phyloP scores from a whole-genome alignment of 2,888 invertebrate species.

The Drosophila yooni region DNA sequence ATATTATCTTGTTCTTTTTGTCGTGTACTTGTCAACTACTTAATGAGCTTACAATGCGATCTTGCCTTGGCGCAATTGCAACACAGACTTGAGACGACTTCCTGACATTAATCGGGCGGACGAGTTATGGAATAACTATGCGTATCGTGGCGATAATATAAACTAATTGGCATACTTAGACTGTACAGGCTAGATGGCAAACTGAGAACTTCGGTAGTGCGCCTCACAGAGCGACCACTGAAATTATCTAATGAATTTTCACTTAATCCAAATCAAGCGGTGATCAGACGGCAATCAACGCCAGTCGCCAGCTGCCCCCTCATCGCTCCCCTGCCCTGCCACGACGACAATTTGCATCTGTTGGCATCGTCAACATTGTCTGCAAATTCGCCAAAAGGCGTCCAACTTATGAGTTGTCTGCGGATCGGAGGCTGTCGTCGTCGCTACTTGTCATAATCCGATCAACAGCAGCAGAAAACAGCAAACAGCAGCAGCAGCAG shows the following conservation, averaged over 20 bases:
- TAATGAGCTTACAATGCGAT: slow-evolving; percentile 64
- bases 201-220: slow-evolving; percentile 56
- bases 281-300: slow-evolving; percentile 71
- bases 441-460: slow-evolving; percentile 83
- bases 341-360: slow-evolving; percentile 61
- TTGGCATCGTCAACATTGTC: slow-evolving; percentile 71
- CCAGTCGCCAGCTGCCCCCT: slow-evolving; percentile 26
- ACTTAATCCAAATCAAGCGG: slow-evolving; percentile 80
- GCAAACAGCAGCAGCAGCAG: slow-evolving; percentile 38
- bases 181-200: not conserved
- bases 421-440: slow-evolving; percentile 20
- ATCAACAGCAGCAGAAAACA: slow-evolving; percentile 64
- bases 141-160: slow-evolving; percentile 58
- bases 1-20: slow-evolving; percentile 19
- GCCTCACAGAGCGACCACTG: slow-evolving; percentile 61
- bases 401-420: slow-evolving; percentile 17
- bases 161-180: slow-evolving; percentile 75
- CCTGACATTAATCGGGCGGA: slow-evolving; percentile 56
- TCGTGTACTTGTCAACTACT: slow-evolving; percentile 48
- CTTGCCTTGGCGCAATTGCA: slow-evolving; percentile 10
- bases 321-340: not conserved
- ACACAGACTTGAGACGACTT: slow-evolving; percentile 38
- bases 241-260: slow-evolving; percentile 80
- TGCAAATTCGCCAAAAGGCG: slow-evolving; percentile 48
- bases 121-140: slow-evolving; percentile 13